phyloP scores from a whole-genome alignment of 23 tunicate genomes.

The Aplidium turbinatum region DNA sequence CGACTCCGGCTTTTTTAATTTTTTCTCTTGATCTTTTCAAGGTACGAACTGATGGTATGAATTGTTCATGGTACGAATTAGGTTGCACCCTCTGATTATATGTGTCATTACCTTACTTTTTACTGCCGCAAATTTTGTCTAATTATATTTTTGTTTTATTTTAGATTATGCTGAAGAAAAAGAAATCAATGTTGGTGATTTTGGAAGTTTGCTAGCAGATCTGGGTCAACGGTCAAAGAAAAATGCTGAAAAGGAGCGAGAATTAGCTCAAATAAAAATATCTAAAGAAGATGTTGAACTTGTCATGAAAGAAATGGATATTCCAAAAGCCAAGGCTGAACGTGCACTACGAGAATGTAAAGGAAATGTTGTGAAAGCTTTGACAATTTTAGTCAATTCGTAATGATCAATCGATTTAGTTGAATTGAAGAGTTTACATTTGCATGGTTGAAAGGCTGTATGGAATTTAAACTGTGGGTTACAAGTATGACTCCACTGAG shows the following conservation, averaged over 20 bases:
- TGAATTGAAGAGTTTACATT: too few relatives aligned
- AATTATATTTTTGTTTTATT: too few relatives aligned
- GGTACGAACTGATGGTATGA: too few relatives aligned
- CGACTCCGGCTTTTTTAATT: too few relatives aligned
- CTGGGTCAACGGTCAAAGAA: slow-evolving; percentile 28
- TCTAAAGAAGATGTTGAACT: slow-evolving; percentile 88
- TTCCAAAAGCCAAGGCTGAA: slow-evolving; percentile 72
- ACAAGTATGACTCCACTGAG: too few relatives aligned
- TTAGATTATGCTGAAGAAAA: slow-evolving; percentile 94
- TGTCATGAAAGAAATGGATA: slow-evolving; percentile 77
- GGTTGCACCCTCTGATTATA: too few relatives aligned
- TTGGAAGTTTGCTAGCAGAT: slow-evolving; percentile 62
- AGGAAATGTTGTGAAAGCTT: slow-evolving; percentile 72
- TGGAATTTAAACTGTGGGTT: too few relatives aligned
- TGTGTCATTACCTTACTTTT: not conserved
- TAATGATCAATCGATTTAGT: slow-evolving; percentile 25
- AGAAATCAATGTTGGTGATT: slow-evolving; percentile 64
- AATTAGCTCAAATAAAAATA: slow-evolving; percentile 55
- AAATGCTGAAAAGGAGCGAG: slow-evolving; percentile 49
- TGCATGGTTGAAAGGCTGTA: too few relatives aligned
- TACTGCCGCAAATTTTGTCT: not conserved
- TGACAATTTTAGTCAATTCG: slow-evolving; percentile 64
- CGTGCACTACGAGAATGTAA: slow-evolving; percentile 62
- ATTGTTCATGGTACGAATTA: too few relatives aligned
- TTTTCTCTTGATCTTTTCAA: too few relatives aligned